These are phyloP conservation scores for Gadopsis bispinosus DNA, from an alignment of 2,797 vertebrate genomes.

Conservation along the genomic window DNA sequence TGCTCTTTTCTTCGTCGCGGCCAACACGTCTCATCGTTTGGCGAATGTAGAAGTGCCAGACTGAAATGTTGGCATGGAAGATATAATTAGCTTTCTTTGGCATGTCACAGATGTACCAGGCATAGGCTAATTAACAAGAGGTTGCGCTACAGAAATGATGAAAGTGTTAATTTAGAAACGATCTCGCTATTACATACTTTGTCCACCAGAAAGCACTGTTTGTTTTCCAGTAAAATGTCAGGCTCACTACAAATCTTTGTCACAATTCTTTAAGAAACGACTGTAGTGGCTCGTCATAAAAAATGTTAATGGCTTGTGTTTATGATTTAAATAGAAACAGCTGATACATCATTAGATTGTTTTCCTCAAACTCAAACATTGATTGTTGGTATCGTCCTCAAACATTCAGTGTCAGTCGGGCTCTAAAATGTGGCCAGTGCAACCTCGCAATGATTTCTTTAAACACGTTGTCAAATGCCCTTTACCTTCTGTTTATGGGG, in stretches of 20 bases:
- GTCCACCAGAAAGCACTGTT: neutral
- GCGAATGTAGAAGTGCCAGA: neutral
- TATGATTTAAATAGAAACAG: neutral
- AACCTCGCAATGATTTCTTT: neutral
- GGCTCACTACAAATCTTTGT: neutral
- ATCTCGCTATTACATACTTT: neutral
- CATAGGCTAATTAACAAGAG: neutral
- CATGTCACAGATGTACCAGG: too few species aligned
- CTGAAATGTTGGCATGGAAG: neutral
- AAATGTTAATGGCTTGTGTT: neutral
- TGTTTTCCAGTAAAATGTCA: neutral
- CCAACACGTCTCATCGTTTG: neutral
- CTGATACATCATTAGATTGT: neutral
- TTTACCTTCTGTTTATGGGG: slow-evolving; percentile 21
- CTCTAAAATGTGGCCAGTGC: neutral
- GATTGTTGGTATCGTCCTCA: neutral
- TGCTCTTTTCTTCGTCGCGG: neutral
- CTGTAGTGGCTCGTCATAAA: neutral
- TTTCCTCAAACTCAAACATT: neutral
- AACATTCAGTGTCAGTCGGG: neutral
- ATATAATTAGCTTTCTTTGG: neutral
- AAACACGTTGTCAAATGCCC: neutral
- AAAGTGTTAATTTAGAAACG: neutral
- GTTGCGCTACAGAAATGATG: neutral
- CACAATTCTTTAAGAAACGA: neutral